Base-by-base conservation (phyloP, 2,113 vertebrate species). In the Thamnophis sirtalis region DNA sequence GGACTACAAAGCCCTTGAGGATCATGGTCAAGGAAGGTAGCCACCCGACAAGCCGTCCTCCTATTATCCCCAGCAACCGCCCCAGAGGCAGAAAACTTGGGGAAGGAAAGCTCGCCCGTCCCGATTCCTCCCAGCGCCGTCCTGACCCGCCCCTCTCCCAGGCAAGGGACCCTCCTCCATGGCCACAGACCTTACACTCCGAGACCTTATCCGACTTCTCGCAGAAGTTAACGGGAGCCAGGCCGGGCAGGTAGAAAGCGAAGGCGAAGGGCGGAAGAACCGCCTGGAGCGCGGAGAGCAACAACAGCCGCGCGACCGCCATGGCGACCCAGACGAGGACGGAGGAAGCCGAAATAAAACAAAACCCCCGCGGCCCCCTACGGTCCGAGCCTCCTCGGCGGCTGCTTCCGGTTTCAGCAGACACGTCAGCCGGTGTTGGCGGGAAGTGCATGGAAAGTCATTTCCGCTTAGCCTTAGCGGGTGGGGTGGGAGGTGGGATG, bases 181-280 rank as follows among this genome's bases (percentile, higher is more conserved):
- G 5, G n/a, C 0, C 2, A 24, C 53, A 28, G 97, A 99, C 99
- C 99, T 98, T 98, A 94, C 99, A 99, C 58, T 99, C 98, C 2
- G 94, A 93, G 68, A 38, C 33, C 24, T 93, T 95, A 96, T 94
- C 87, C 54, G 96, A 96, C 0, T 96, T 90, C 56, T 98, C 97
- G 89, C 99, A 99, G 95, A 99, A 99, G 98, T 98, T 99, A 96
- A 99, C 99, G 10, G 99, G 99, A 38, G 99, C 99, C 96, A 99
- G 98, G 97, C 99, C 99, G 85, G 99, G 99, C 97, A 99, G 98
- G 96, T 99, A 99, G 97, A 99, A 99, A 60, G 95, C 93, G 84
- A 56, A 26, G 91, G 86, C 95, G 89, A 6, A 93, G 91, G 89
- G 84, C 50, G 28, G 91, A 21, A 50, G 21, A 1, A 56, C 94